A percentile compares a stretch with the other conserved stretches of the same genome.
phyloP scores from a whole-genome alignment of 2,113 vertebrate genomes.

The Periophthalmus modestus region DNA sequence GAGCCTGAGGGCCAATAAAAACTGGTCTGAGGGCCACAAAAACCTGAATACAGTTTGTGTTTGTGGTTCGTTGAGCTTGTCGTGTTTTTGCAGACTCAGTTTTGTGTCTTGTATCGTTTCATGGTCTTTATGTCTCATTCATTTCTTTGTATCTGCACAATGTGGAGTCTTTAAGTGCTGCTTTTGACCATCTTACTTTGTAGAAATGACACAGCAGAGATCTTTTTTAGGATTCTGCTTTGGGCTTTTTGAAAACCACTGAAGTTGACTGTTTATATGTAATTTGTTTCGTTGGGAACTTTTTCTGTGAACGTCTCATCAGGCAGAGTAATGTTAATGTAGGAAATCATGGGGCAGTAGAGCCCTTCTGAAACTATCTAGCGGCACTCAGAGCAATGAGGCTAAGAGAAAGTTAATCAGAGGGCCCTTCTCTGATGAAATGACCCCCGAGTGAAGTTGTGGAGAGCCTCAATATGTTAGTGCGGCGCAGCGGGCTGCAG shows the following conservation, averaged over 20 bases:
- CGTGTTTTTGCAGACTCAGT: neutral
- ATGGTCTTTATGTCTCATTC: no score
- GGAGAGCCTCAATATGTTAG: slow-evolving; percentile 69
- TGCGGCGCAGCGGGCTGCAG: slow-evolving; percentile 60
- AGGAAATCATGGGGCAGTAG: slow-evolving; percentile 57
- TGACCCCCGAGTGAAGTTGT: slow-evolving; percentile 71
- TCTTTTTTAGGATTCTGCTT: slow-evolving; percentile 18
- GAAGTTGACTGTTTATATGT: slow-evolving; percentile 44
- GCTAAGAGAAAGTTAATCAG: slow-evolving; percentile 74
- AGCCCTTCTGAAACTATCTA: slow-evolving; percentile 52
- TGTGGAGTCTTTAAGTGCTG: neutral
- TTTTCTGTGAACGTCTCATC: slow-evolving; percentile 57
- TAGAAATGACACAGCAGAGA: neutral
- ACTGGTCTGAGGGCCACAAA: no score
- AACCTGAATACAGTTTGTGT: no score
- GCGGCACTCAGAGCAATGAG: slow-evolving; percentile 67
- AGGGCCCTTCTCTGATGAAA: slow-evolving; percentile 66
- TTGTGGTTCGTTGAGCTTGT: no score
- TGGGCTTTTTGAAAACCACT: slow-evolving; percentile 20
- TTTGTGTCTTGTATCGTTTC: neutral
- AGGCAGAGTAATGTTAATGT: slow-evolving; percentile 62
- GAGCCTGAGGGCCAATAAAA: no score
- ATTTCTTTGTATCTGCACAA: neutral
- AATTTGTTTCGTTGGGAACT: slow-evolving; percentile 53
- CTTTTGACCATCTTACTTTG: neutral